Conservation (phyloP, 2,797 vertebrate genomes). For the Helostoma temminkii region DNA sequence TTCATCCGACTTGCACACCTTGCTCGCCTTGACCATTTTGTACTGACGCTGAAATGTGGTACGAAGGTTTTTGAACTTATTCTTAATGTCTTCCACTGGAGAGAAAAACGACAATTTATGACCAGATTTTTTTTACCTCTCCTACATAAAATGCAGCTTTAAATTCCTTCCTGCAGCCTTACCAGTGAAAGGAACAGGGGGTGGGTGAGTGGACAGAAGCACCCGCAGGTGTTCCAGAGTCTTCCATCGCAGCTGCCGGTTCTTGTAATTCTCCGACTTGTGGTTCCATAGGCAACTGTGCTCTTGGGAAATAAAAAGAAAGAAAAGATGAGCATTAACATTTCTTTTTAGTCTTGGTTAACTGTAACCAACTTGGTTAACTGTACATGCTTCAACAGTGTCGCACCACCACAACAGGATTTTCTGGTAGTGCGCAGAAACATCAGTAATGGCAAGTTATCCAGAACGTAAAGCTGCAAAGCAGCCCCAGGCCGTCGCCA, state of each 20-base stretch:
- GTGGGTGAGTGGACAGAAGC: slow-evolving; percentile 61
- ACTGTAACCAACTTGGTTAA: too few species aligned
- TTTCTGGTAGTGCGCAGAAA: too few species aligned
- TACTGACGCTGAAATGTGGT: slow-evolving; percentile 75
- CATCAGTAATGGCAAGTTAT: too few species aligned
- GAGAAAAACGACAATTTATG: background rate
- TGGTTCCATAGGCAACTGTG: slow-evolving; percentile 77
- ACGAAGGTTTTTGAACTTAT: slow-evolving; percentile 76
- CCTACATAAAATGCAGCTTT: background rate
- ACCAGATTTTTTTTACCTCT: fast-evolving
- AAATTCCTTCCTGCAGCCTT: fast-evolving
- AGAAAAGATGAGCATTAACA: background rate
- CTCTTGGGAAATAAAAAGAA: slow-evolving; percentile 35
- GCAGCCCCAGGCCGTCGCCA: too few species aligned
- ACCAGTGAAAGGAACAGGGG: slow-evolving; percentile 63
- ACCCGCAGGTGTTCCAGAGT: slow-evolving; percentile 67
- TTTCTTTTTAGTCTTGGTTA: background rate
- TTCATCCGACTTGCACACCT: slow-evolving; percentile 19
- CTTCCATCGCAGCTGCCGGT: slow-evolving; percentile 68
- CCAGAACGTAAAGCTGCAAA: too few species aligned
- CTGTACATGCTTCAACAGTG: too few species aligned
- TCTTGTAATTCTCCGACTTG: slow-evolving; percentile 66
- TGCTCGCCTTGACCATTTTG: slow-evolving; percentile 63
- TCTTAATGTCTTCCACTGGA: slow-evolving; percentile 75
- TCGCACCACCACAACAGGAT: too few species aligned